Base-by-base conservation (phyloP, 92 coral and sea anemone species). In the Actinernus sp. region DNA sequence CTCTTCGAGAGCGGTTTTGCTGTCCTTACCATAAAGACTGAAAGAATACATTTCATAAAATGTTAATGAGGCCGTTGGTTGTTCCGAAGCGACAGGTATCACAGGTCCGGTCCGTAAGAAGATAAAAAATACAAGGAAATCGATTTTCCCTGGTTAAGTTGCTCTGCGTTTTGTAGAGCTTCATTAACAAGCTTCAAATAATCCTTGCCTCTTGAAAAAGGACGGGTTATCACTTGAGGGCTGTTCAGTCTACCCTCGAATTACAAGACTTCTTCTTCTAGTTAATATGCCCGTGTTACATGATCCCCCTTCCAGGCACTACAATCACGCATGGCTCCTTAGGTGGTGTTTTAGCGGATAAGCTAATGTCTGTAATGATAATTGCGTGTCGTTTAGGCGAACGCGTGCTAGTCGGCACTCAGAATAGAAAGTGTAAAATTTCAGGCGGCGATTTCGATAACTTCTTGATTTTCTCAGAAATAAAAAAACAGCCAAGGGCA, bases 341-440 rank as follows among this genome's bases (percentile, higher is more conserved):
- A 24, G 41, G 70, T 39, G 54, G 47, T 46, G 70, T 27, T 26
- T 61, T 32, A 39, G 29, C 52, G 52, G 52, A 45, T 45, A 8
- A 7, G 52, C 52, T 18, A 18, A 45, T 18, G 52, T 45, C 52
- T 18, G 19, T 45, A 8, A 45, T 7, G 21, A 55, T 78, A 71
- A 78, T 84, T 47, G 76, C 29, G 47, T 69, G 97, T 90, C 61
- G 97, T 90, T 90, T 86, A 68, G 97, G 91, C 52, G 97, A 81
- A 81, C 97, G 88, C 67, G 77, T 90, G 97, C 74, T 78, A 49
- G 46, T 63, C n/a, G n/a, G n/a, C n/a, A n/a, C n/a, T n/a, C n/a
- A n/a, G n/a, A n/a, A 30, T 45, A 20, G 28, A 44, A 28, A 55
- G 25, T 55, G 62, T 55, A 55, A 55, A 55, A 55, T 55, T n/a